phyloP scores from a whole-genome alignment of 2,888 invertebrate genomes.

The Troides aeacus region DNA sequence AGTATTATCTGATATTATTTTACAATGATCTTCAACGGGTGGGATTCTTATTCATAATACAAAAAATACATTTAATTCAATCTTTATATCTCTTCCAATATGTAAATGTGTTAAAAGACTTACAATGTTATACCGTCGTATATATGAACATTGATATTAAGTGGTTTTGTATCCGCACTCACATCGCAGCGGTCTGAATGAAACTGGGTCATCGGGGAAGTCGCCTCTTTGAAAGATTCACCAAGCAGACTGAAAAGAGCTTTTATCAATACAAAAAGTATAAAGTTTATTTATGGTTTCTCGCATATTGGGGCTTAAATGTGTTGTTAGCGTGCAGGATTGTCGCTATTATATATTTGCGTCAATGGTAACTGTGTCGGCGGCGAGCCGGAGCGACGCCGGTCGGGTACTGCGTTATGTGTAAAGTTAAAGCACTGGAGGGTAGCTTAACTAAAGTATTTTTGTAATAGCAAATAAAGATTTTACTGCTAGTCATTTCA shows the following conservation, averaged over 20 bases:
- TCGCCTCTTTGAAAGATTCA: constrained; percentile 9
- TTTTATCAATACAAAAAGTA: constrained; percentile 21
- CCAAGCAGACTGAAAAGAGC: constrained; percentile 24
- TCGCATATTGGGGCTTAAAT: constrained; percentile 24
- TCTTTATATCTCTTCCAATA: neutral
- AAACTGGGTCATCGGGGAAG: constrained; percentile 22
- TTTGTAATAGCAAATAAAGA: neutral
- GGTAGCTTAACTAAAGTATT: neutral
- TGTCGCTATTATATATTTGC: constrained; percentile 40
- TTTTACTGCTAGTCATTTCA: neutral
- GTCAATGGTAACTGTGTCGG: constrained; percentile 77
- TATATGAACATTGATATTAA: constrained; percentile 2
- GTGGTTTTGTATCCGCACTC: neutral
- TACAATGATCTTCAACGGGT: neutral
- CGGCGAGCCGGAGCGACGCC: constrained; percentile 71
- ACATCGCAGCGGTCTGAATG: constrained; percentile 14
- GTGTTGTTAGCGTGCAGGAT: constrained; percentile 18
- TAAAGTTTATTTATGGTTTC: constrained; percentile 25
- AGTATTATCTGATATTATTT: neutral
- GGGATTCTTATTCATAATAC: neutral
- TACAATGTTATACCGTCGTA: neutral
- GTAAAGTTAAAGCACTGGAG: neutral
- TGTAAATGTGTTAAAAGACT: neutral
- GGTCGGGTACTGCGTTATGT: constrained; percentile 9
- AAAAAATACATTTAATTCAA: neutral